These are phyloP conservation scores for Catajapyx aquilonaris DNA, from an alignment of 1,140 invertebrate genomes.

Conservation along the genomic window DNA sequence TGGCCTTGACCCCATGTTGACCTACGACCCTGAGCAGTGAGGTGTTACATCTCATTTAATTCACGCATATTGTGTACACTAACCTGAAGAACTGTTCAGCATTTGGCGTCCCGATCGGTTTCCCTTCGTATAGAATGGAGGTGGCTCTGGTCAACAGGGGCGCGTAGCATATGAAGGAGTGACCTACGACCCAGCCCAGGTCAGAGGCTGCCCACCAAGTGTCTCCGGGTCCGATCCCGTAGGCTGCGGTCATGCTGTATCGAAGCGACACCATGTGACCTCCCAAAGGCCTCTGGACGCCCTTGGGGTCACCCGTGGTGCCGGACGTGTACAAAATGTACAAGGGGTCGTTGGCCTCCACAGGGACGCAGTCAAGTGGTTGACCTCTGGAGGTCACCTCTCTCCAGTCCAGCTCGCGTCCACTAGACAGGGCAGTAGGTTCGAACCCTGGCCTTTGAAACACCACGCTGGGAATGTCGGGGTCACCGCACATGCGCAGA, in stretches of 20 bases:
- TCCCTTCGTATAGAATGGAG: constrained; percentile 81
- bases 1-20: constrained; percentile 57
- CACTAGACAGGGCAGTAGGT: constrained; percentile 32
- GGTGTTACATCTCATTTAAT: neutral
- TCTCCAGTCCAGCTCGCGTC: constrained; percentile 52
- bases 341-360: constrained; percentile 69
- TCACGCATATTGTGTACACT: neutral
- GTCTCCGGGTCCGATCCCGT: constrained; percentile 55
- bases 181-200: constrained; percentile 83
- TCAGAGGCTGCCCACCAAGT: constrained; percentile 73
- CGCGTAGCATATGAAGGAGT: constrained; percentile 83
- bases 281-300: constrained; percentile 61
- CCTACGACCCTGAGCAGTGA: constrained; percentile 47
- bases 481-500: constrained; percentile 40
- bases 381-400: constrained; percentile 36
- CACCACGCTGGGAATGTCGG: constrained; percentile 51
- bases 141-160: constrained; percentile 62
- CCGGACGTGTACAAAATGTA: constrained; percentile 89
- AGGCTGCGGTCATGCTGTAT: constrained; percentile 66
- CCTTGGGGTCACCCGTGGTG: constrained; percentile 66
- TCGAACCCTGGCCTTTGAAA: constrained; percentile 48
- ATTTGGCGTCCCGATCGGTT: constrained; percentile 80
- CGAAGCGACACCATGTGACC: constrained; percentile 63
- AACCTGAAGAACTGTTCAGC: constrained; percentile 72
- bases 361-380: constrained; percentile 56